Evolutionary conservation across 2,888 invertebrate genomes (phyloP).

Genomic region (Monoplex corrugatus): DNA sequence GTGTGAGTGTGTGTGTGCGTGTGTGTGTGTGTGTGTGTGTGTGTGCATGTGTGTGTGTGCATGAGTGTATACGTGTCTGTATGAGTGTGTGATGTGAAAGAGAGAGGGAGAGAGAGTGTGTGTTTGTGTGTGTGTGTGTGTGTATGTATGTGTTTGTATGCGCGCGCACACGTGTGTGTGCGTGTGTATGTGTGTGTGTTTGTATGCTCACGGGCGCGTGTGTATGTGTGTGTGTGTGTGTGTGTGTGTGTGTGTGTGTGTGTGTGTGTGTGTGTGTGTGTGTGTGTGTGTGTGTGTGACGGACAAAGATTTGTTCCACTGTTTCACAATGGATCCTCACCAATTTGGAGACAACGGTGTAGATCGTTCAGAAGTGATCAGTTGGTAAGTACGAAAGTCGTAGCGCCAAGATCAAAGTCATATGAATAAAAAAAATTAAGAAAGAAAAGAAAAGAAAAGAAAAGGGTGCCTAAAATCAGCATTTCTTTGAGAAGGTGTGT

Average conservation of each 20-base stretch:
- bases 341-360: too few species aligned
- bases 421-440: too few species aligned
- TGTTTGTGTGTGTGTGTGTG: constrained; percentile 30
- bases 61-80: neutral
- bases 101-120: too few species aligned
- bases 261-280: neutral
- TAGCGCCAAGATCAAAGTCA: too few species aligned
- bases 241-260: constrained; percentile 17
- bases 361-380: too few species aligned
- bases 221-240: neutral
- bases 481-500: too few species aligned
- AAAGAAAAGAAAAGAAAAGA: too few species aligned
- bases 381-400: too few species aligned
- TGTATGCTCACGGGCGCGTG: neutral
- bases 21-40: neutral
- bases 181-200: neutral
- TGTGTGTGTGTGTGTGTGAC: neutral
- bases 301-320: too few species aligned
- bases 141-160: constrained; percentile 42
- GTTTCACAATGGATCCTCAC: too few species aligned
- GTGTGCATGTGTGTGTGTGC: neutral
- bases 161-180: constrained; percentile 9
- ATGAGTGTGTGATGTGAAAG: too few species aligned
- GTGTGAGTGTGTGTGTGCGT: neutral
- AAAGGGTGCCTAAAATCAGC: too few species aligned